Conservation (phyloP, 2,113 vertebrate genomes). For the Tiliqua scincoides region DNA sequence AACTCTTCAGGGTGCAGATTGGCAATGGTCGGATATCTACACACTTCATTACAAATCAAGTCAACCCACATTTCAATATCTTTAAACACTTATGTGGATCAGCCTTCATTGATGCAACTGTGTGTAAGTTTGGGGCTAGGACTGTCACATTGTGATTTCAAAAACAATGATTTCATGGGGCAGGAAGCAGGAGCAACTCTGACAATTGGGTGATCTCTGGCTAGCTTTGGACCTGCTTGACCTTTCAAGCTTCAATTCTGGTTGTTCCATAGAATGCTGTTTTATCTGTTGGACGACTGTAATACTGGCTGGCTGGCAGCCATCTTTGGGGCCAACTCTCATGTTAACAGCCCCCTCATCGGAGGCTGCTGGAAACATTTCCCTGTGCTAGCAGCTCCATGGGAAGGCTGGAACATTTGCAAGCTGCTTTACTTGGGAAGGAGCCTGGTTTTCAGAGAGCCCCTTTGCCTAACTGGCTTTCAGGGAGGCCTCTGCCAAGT, state of each 20-base stretch:
- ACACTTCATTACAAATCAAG: background rate
- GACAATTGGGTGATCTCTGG: background rate
- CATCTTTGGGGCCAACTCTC: background rate
- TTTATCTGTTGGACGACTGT: background rate
- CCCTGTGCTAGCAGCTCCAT: background rate
- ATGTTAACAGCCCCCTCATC: background rate
- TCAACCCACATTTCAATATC: background rate
- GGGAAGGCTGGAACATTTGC: background rate
- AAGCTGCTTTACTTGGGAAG: slow-evolving; percentile 15
- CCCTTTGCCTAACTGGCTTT: background rate
- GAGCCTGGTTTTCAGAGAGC: background rate
- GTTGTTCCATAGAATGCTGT: background rate
- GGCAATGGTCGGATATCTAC: background rate
- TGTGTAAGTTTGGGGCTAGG: background rate
- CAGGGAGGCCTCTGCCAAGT: background rate
- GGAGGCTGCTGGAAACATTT: background rate
- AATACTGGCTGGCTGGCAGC: background rate
- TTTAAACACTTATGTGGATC: background rate
- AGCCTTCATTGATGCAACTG: too few species aligned
- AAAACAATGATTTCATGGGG: background rate
- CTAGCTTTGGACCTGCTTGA: background rate
- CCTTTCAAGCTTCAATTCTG: background rate
- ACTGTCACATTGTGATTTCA: background rate
- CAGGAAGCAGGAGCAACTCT: background rate
- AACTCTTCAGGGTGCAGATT: background rate